phyloP scores from a whole-genome alignment of 2,797 vertebrate species.

The Leptodactylus fallax region DNA sequence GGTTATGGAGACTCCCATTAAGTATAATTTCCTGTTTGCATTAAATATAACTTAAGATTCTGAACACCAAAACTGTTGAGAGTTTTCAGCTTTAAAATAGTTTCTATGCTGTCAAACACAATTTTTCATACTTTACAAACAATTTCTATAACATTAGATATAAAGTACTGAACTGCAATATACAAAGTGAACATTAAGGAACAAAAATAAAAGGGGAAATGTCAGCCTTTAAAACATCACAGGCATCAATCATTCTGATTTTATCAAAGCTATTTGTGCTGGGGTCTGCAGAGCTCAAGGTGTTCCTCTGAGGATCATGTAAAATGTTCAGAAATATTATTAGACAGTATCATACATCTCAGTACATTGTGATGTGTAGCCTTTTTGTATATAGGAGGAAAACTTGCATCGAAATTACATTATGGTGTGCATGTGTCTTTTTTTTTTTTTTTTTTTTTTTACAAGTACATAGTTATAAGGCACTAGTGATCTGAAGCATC shows the following conservation, averaged over 20 bases:
- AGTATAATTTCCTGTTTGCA: no score
- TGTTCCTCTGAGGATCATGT: constrained; percentile 28
- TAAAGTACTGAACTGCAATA: constrained; percentile 25
- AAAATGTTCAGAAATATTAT: constrained; percentile 30
- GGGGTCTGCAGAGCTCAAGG: constrained; percentile 9
- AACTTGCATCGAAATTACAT: neutral
- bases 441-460: no score
- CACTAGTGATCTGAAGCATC: neutral
- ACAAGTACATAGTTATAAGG: neutral
- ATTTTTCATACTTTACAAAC: constrained; percentile 13
- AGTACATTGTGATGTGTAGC: constrained; percentile 25
- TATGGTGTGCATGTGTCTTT: neutral
- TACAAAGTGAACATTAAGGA: neutral
- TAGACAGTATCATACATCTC: constrained; percentile 23
- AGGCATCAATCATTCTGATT: constrained; percentile 57
- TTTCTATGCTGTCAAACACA: neutral
- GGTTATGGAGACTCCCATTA: no score
- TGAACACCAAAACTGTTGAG: neutral
- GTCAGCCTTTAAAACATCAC: constrained; percentile 24
- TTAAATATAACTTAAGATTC: neutral
- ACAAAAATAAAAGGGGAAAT: constrained; percentile 22
- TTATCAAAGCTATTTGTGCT: constrained; percentile 50
- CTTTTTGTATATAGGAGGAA: neutral
- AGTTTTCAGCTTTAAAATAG: neutral
- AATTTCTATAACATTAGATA: constrained; percentile 10